Base-by-base conservation (phyloP, 2,113 vertebrate species). In the Pristiophorus japonicus region DNA sequence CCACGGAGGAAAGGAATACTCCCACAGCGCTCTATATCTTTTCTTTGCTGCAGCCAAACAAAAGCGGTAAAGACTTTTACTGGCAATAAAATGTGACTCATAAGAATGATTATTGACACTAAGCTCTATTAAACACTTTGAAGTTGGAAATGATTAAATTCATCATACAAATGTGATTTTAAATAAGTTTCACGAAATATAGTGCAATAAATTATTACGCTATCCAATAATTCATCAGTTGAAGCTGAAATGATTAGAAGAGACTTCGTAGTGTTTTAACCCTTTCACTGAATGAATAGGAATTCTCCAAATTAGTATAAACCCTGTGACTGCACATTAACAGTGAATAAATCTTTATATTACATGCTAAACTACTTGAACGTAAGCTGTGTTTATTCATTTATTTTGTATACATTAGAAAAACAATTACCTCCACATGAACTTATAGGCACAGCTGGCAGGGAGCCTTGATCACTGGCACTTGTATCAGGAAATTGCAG, bases 71-170 rank as follows among this genome's bases (percentile, higher is more conserved):
- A 93, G n/a, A 67, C 18, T 94, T 42, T 42, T 66, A 27, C 5
- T 94, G 91, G 38, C n/a, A 45, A 94, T 65, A 45, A 94, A 66
- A 66, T 94, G n/a, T 38, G 59, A 67, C 62, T 66, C 20, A 59
- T 59, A 38, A 0, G 62, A 27, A 94, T 67, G 95, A 96, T 96
- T 97, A 96, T 96, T 96, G 96, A 96, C n/a, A n/a, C 4, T 27
- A 95, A 96, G 81, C 96, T 96, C 97, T 96, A 96, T 96, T 96
- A 96, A 96, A 87, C 95, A 66, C 94, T 96, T 96, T 95, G 96
- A 96, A 96, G 62, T 81, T 95, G 95, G 95, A 94, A 96, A 91
- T 92, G 81, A 96, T 97, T 96, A 96, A 63, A 96, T 92, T 94
- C 51, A 6, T 66, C 85, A 95, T 95, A 91, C 96, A 96, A 93